Conservation (phyloP, 2,797 vertebrate species). For the Schizopygopsis malacanthus region DNA sequence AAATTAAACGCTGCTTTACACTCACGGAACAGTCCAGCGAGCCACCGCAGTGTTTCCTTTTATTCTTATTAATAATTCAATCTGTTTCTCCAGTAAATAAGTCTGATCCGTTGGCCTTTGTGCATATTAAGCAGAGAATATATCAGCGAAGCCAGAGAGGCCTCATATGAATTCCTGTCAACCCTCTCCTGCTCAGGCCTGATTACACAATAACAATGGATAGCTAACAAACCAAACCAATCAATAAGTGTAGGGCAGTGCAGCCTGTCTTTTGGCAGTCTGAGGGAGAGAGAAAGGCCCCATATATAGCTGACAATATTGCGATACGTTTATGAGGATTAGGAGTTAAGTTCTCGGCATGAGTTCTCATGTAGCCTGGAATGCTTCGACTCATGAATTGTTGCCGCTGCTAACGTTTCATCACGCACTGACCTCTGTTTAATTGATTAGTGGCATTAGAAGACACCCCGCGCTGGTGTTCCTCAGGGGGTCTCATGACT, state of each 20-base stretch:
- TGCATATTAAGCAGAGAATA: constrained; percentile 63
- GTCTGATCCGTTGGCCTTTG: constrained; percentile 58
- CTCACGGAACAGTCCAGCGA: constrained; percentile 49
- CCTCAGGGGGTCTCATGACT: constrained; percentile 87
- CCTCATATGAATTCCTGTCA: constrained; percentile 64
- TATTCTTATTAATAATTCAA: constrained; percentile 72
- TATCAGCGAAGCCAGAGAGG: constrained; percentile 54
- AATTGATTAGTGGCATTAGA: constrained; percentile 87
- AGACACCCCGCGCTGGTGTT: constrained; percentile 58
- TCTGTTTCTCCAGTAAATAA: constrained; percentile 64
- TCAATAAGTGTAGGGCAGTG: constrained; percentile 72
- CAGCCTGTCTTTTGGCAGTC: constrained; percentile 67
- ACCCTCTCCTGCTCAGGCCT: constrained; percentile 62
- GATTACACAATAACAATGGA: constrained; percentile 77
- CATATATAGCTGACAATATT: constrained; percentile 99
- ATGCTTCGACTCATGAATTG: constrained; percentile 99
- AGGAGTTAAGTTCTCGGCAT: constrained; percentile 85
- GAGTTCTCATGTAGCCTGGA: constrained; percentile 92
- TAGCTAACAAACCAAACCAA: constrained; percentile 72
- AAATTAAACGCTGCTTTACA: constrained; percentile 43
- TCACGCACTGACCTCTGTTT: constrained; percentile 90
- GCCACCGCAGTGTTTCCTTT: constrained; percentile 61
- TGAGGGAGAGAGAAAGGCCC: constrained; percentile 70
- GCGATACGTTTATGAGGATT: constrained; percentile 88
- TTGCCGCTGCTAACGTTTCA: constrained; percentile 98